A percentile compares a stretch with the other conserved stretches of the same genome.
phyloP scores from a whole-genome alignment of 2,888 invertebrate species.

The Acronicta alni region DNA sequence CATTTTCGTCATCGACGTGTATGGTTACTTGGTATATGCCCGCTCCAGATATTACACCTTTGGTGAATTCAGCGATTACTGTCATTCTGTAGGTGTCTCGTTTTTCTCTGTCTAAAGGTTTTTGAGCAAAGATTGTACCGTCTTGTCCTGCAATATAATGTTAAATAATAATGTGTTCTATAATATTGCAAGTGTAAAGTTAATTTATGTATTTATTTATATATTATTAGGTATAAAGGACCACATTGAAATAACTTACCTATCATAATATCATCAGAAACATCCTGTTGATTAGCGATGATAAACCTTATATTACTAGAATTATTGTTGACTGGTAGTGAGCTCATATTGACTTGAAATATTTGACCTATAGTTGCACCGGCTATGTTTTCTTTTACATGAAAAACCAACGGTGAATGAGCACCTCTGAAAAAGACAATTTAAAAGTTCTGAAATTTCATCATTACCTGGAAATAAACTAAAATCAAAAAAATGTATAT shows the following conservation, averaged over 20 bases:
- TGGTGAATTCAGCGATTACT: constrained; percentile 93
- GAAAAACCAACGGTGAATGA: constrained; percentile 92
- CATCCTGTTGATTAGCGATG: constrained; percentile 95
- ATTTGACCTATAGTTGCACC: constrained; percentile 93
- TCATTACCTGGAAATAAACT: too few relatives aligned
- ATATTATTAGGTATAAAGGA: too few relatives aligned
- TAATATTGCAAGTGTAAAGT: neutral
- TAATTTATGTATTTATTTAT: neutral
- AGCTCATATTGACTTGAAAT: constrained; percentile 88
- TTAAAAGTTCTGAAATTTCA: too few relatives aligned
- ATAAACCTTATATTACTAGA: constrained; percentile 91
- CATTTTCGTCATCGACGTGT: constrained; percentile 95
- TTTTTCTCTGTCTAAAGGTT: constrained; percentile 93
- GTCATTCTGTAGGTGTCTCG: constrained; percentile 93
- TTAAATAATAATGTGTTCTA: too few relatives aligned
- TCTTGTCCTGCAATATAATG: constrained; percentile 85
- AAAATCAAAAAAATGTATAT: too few relatives aligned
- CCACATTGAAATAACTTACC: constrained; percentile 79
- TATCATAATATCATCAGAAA: constrained; percentile 93
- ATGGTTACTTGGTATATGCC: constrained; percentile 95
- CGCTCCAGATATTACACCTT: constrained; percentile 91
- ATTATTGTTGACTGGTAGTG: constrained; percentile 68
- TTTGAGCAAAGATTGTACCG: constrained; percentile 94
- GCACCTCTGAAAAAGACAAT: constrained; percentile 89
- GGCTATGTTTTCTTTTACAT: constrained; percentile 93